These are phyloP conservation scores for Drosophila takahashii DNA, from an alignment of 1,140 invertebrate species.

Conservation along the genomic window DNA sequence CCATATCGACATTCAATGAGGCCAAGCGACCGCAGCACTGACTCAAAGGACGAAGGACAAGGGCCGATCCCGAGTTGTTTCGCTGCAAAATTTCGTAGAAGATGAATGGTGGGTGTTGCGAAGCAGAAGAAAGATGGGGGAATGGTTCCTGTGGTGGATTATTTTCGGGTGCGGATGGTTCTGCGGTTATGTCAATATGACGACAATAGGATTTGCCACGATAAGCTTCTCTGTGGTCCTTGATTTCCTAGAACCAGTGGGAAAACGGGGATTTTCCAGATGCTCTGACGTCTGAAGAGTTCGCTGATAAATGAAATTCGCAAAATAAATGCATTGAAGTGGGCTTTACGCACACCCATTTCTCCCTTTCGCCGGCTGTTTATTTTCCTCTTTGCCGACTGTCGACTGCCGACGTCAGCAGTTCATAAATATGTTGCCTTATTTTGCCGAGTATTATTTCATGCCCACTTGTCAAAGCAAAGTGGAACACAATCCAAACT, in stretches of 20 bases:
- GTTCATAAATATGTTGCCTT: constrained; percentile 73
- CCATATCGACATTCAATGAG: constrained; percentile 31
- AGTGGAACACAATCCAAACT: constrained; percentile 43
- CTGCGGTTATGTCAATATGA: constrained; percentile 80
- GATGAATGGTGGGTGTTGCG: constrained; percentile 9
- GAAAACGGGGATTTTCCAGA: constrained; percentile 9
- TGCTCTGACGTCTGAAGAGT: constrained; percentile 41
- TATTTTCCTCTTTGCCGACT: constrained; percentile 21
- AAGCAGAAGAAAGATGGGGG: background rate
- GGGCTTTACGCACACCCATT: constrained; percentile 24
- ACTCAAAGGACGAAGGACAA: constrained; percentile 64
- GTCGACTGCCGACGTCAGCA: constrained; percentile 61
- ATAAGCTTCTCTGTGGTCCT: constrained; percentile 71
- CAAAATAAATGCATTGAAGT: constrained; percentile 77
- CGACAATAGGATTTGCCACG: constrained; percentile 79
- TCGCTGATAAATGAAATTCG: constrained; percentile 78
- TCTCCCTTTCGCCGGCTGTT: constrained; percentile 7
- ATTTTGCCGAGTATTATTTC: constrained; percentile 50
- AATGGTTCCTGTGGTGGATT: constrained; percentile 31
- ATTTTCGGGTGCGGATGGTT: constrained; percentile 50
- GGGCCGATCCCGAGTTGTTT: constrained; percentile 62
- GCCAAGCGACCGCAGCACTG: constrained; percentile 50
- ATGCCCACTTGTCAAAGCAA: constrained; percentile 54
- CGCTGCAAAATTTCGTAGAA: constrained; percentile 40
- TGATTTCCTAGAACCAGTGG: constrained; percentile 50